A percentile compares a stretch with the other conserved stretches of the same genome.
Conservation (phyloP, 2,113 vertebrate species). For the Numida meleagris region DNA sequence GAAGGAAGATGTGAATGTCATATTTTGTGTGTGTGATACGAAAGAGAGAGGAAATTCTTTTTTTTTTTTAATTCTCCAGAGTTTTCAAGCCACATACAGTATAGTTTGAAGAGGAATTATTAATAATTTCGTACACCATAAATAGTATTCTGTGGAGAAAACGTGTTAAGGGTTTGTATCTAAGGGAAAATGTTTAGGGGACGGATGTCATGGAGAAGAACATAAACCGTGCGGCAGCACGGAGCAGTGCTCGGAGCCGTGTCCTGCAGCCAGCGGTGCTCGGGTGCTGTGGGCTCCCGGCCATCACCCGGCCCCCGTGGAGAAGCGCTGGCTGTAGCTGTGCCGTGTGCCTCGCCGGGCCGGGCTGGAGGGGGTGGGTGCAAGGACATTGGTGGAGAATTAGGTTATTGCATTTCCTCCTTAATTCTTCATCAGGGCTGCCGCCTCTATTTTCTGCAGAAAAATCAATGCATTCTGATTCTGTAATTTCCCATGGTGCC, state of each 20-base stretch:
- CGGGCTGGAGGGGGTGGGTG: not conserved
- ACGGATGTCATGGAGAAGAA: conserved; percentile 20
- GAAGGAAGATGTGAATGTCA: not conserved
- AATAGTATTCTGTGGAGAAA: conserved; percentile 60
- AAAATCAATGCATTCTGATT: conserved; percentile 94
- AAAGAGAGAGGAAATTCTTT: conserved; percentile 1
- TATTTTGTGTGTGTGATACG: not conserved
- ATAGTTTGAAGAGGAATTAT: conserved; percentile 53
- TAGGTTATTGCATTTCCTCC: conserved; percentile 77
- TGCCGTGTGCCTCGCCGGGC: not conserved
- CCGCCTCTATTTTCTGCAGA: conserved; percentile 74
- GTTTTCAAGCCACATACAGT: conserved; percentile 23
- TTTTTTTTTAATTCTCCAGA: conserved; percentile 9
- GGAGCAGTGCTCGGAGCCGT: not conserved
- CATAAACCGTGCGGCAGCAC: not conserved
- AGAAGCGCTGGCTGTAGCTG: not conserved
- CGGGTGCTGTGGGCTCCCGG: not conserved
- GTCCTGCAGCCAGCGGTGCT: not conserved
- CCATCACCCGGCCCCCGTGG: not conserved
- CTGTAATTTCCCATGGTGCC: conserved; percentile 94
- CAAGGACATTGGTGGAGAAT: conserved; percentile 68
- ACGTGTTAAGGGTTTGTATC: conserved; percentile 23
- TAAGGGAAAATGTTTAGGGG: conserved; percentile 25
- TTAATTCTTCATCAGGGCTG: conserved; percentile 81
- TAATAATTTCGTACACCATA: conserved; percentile 61